phyloP scores from a whole-genome alignment of 2,797 vertebrate genomes.

The Pempheris klunzingeri region DNA sequence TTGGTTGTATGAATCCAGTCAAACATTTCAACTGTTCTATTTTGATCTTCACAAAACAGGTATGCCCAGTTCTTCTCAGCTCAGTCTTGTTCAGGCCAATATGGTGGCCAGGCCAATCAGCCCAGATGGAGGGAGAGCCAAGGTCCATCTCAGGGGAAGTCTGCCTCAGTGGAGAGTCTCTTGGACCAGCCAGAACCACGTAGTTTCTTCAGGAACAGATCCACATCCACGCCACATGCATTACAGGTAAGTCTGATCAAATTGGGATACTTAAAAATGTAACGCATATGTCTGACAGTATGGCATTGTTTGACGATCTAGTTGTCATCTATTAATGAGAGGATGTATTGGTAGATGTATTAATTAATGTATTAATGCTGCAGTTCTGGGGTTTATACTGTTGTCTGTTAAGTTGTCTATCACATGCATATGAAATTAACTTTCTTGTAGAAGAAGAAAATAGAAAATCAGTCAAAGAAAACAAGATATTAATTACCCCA shows the following conservation, averaged over 20 bases:
- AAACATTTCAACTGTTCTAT: background rate
- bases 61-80: constrained; percentile 83
- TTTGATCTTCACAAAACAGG: constrained; percentile 60
- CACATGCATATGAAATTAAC: background rate
- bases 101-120: constrained; percentile 57
- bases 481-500: background rate
- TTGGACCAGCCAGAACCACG: constrained; percentile 70
- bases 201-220: constrained; percentile 71
- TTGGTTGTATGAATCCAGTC: background rate
- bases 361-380: background rate
- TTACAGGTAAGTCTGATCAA: constrained; percentile 75
- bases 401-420: background rate
- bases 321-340: background rate
- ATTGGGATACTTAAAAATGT: background rate
- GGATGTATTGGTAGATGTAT: background rate
- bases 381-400: background rate
- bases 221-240: constrained; percentile 80
- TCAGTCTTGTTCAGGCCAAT: constrained; percentile 72
- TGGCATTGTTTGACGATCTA: background rate
- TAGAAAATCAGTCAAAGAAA: background rate
- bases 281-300: background rate
- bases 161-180: constrained; percentile 79
- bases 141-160: constrained; percentile 67
- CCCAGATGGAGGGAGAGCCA: constrained; percentile 70
- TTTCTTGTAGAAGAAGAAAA: background rate